A percentile compares a stretch with the other conserved stretches of the same genome.
These are phyloP conservation scores for Scaptodrosophila latifasciaeformis DNA, from an alignment of 2,888 invertebrate genomes.

Conservation along the genomic window DNA sequence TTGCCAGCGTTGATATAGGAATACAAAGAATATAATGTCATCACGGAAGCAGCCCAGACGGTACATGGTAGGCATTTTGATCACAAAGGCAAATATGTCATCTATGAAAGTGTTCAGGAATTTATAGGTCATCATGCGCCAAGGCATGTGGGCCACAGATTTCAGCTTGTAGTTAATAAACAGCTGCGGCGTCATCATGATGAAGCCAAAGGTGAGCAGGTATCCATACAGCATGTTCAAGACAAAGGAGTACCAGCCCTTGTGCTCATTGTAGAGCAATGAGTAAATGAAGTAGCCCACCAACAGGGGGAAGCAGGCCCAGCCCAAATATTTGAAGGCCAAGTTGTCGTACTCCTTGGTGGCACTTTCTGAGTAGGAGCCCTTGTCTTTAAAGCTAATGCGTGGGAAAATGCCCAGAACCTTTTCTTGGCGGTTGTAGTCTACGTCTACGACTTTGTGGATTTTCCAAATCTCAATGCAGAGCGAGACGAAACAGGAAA, in stretches of 20 bases:
- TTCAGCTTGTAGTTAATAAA: slow-evolving; percentile 99
- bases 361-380: slow-evolving; percentile 95
- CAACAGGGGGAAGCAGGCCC: slow-evolving; percentile 95
- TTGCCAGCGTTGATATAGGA: slow-evolving; percentile 98
- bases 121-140: slow-evolving; percentile 99
- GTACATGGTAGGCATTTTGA: slow-evolving; percentile 99
- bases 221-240: slow-evolving; percentile 98
- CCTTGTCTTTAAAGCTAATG: slow-evolving; percentile 91
- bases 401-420: slow-evolving; percentile 88
- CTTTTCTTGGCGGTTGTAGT: slow-evolving; percentile 83
- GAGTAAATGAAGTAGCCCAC: slow-evolving; percentile 97
- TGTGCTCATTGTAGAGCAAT: slow-evolving; percentile 95
- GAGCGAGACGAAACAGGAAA: slow-evolving; percentile 95
- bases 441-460: slow-evolving; percentile 93
- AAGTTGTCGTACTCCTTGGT: slow-evolving; percentile 95
- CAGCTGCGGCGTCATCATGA: slow-evolving; percentile 99
- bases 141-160: slow-evolving; percentile 98
- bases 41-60: slow-evolving; percentile 98
- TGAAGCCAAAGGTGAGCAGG: slow-evolving; percentile 98
- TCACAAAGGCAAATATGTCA: slow-evolving; percentile 99
- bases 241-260: slow-evolving; percentile 99
- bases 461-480: slow-evolving; percentile 99
- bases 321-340: slow-evolving; percentile 97
- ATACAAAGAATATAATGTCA: slow-evolving; percentile 99
- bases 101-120: slow-evolving; percentile 99